Conservation (phyloP, 2,888 invertebrate genomes). For the Aspidapion aeneum region DNA sequence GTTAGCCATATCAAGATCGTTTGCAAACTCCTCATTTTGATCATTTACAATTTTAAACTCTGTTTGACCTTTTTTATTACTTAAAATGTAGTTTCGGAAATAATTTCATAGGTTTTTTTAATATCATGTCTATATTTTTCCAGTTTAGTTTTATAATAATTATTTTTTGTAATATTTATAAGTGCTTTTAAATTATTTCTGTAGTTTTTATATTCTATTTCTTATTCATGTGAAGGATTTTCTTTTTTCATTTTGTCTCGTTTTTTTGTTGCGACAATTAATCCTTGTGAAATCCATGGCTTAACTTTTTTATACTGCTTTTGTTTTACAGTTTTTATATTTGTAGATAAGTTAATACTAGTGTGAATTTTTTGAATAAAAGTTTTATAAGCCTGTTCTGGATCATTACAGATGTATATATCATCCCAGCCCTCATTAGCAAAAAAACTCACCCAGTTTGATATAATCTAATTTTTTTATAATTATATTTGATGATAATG, state of each 20-base stretch:
- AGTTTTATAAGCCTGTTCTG: not conserved
- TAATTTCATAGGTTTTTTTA: not conserved
- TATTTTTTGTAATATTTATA: not conserved
- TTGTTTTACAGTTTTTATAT: not conserved
- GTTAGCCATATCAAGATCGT: not conserved
- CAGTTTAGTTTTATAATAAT: not conserved
- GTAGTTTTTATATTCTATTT: not conserved
- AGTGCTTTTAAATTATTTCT: not conserved
- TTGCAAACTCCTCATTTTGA: not conserved
- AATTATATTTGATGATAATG: not conserved
- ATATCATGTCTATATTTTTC: not conserved
- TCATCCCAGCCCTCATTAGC: not conserved
- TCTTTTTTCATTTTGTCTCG: not conserved
- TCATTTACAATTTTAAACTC: not conserved
- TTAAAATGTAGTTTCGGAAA: not conserved
- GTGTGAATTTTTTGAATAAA: not conserved
- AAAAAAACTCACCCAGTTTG: not conserved
- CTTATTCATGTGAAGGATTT: not conserved
- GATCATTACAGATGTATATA: not conserved
- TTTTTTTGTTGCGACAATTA: not conserved
- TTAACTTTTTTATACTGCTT: not conserved
- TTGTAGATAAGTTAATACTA: not conserved
- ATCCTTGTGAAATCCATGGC: not conserved
- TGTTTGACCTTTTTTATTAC: not conserved
- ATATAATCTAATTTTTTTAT: not conserved